Conservation (phyloP, 2,113 vertebrate species). For the Nothoprocta pentlandii region DNA sequence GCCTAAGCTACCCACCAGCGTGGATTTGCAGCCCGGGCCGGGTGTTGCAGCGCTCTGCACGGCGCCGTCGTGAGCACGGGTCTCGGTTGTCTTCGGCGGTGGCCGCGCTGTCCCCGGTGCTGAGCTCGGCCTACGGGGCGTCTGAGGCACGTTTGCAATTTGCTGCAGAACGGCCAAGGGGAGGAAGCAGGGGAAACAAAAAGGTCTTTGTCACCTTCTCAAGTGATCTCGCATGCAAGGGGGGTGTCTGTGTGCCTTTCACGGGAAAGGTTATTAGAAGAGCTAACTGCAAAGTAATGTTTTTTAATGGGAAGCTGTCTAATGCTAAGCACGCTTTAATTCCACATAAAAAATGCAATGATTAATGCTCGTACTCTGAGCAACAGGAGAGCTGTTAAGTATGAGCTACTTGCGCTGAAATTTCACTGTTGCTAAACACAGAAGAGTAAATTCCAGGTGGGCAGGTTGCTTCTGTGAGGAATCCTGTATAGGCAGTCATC, state of each 20-base stretch:
- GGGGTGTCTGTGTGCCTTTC: not conserved
- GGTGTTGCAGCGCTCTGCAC: too few relatives aligned
- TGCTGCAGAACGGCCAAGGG: not conserved
- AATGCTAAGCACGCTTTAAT: not conserved
- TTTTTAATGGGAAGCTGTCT: not conserved
- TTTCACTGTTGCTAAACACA: not conserved
- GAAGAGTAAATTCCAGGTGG: not conserved
- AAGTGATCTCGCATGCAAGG: not conserved
- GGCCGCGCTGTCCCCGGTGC: not conserved
- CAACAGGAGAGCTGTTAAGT: not conserved
- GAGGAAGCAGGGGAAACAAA: not conserved
- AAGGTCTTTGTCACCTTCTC: not conserved
- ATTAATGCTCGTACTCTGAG: not conserved
- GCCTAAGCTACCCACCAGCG: too few relatives aligned
- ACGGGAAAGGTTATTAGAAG: conserved; percentile 19
- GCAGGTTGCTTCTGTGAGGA: not conserved
- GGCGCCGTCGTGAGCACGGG: too few relatives aligned
- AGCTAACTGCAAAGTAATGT: not conserved
- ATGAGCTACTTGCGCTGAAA: conserved; percentile 4
- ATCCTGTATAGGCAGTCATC: not conserved
- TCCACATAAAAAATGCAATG: not conserved
- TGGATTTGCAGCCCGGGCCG: not conserved
- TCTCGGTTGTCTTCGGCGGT: too few relatives aligned
- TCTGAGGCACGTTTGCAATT: not conserved
- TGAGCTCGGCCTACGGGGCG: not conserved